Evolutionary conservation across 2,888 invertebrate genomes (phyloP), one percentile per base, ranked within the genome.

Genomic region (Noctua comes): DNA sequence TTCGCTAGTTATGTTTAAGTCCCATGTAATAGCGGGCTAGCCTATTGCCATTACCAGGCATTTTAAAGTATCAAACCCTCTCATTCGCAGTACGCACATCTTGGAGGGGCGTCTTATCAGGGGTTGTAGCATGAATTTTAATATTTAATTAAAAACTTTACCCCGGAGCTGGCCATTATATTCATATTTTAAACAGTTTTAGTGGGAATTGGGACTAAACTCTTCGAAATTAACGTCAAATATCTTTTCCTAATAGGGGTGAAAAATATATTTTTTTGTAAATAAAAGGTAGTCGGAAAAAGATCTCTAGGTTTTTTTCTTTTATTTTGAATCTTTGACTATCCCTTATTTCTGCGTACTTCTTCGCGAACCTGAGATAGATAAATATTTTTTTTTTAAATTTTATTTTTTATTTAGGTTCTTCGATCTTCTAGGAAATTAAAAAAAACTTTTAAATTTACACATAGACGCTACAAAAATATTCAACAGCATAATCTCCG

Each of bases 101-200:
- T 83, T 80, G 79, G 77, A 86, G 87, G 87, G 86, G 84, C 84
- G 91, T 83, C 92, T 93, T 95, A 95, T 94, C 95, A 89, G 89
- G 91, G 91, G 92, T 88, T 93, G 95, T 94, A 93, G 91, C 92
- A 94, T 94, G 95, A 95, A 95, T 95, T 94, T 94, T 92, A 95
- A 95, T 95, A 94, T 95, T 95, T 95, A 95, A 95, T 95, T 95
- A 95, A 95, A 95, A 95, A 94, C 92, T 94, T 95, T 85, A 78
- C 65, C 84, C 70, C 24, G 62, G 90, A 88, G 86, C 76, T 87
- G 86, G 46, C 68, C 64, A 72, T 77, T 85, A 80, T 75, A 85
- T 76, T 78, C 69, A 79, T 79, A 81, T 79, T 68, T 82, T 68
- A 43, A 46, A 77, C 70, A 40, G 48, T 79, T 76, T 75, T 68